These are phyloP conservation scores for Bubo blakistoni DNA, from an alignment of 2,113 vertebrate genomes.

Conservation along the genomic window DNA sequence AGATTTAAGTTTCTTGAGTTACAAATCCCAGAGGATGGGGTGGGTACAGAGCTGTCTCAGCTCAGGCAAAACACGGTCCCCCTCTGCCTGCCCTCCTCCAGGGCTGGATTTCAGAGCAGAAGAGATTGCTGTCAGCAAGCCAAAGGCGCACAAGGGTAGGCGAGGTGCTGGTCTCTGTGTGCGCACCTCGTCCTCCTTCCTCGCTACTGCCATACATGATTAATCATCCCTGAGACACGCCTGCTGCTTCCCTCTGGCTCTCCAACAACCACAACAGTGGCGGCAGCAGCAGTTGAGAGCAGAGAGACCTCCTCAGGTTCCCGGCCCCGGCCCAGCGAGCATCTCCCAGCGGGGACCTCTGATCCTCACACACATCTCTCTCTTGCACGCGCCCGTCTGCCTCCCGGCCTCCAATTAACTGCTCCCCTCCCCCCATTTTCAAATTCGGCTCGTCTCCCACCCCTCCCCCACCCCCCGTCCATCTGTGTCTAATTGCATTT, in stretches of 20 bases:
- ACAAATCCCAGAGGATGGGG: not conserved
- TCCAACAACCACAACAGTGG: conserved; percentile 31
- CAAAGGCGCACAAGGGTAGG: not conserved
- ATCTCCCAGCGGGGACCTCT: conserved; percentile 31
- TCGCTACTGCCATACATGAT: conserved; percentile 60
- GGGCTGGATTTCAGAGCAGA: conserved; percentile 3
- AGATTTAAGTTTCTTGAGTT: not conserved
- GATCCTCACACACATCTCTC: not conserved
- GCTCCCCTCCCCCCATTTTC: conserved; percentile 35
- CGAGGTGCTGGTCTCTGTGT: conserved; percentile 12
- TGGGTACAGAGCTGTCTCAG: not conserved
- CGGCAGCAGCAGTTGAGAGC: conserved; percentile 17
- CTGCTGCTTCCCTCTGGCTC: conserved; percentile 60
- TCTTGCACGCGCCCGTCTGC: not conserved
- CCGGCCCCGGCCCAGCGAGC: not conserved
- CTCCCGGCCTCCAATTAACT: conserved; percentile 37
- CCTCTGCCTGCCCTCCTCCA: not conserved
- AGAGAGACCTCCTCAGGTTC: conserved; percentile 44
- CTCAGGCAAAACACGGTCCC: not conserved
- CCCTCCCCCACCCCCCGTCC: conserved; percentile 31
- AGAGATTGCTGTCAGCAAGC: not conserved
- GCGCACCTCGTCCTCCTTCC: conserved; percentile 21
- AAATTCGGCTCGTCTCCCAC: conserved; percentile 20
- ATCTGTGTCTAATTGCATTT: conserved; percentile 65
- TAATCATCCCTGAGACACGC: conserved; percentile 65